Evolutionary conservation across 2,797 vertebrate genomes (phyloP).

Genomic region (Neosilurus mollespiculum): DNA sequence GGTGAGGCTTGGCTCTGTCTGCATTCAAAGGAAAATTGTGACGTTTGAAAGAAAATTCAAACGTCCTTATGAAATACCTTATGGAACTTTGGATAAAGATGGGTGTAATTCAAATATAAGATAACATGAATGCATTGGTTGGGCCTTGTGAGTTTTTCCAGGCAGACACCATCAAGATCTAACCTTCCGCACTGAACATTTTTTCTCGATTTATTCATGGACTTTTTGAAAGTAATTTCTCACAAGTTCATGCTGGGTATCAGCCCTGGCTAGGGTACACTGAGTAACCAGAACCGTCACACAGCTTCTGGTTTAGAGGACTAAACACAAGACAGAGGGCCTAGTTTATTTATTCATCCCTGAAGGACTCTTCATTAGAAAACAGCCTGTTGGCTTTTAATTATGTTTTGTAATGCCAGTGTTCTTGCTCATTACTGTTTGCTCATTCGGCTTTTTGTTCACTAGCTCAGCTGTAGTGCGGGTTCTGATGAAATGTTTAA

Average conservation of each 20-base stretch:
- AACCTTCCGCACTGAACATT: slow-evolving; percentile 32
- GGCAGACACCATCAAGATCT: slow-evolving; percentile 21
- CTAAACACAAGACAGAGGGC: slow-evolving; percentile 27
- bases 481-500: slow-evolving; percentile 32
- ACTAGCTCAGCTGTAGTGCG: not conserved
- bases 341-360: slow-evolving; percentile 48
- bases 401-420: slow-evolving; percentile 41
- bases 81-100: slow-evolving; percentile 16
- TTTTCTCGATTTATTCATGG: slow-evolving; percentile 9
- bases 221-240: not conserved
- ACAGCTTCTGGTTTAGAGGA: slow-evolving; percentile 33
- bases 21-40: not conserved
- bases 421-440: slow-evolving; percentile 41
- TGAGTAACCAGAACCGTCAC: slow-evolving; percentile 20
- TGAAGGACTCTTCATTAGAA: slow-evolving; percentile 44
- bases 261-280: not conserved
- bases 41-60: slow-evolving; percentile 19
- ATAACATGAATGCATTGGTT: not conserved
- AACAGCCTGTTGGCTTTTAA: slow-evolving; percentile 48
- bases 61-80: too few relatives aligned
- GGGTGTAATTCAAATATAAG: slow-evolving; percentile 10
- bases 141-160: slow-evolving; percentile 6
- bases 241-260: not conserved
- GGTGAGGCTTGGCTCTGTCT: slow-evolving; percentile 36
- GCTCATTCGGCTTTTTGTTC: not conserved